Base-by-base conservation (phyloP, 2,797 vertebrate species). In the Scomberomorus guttatus region DNA sequence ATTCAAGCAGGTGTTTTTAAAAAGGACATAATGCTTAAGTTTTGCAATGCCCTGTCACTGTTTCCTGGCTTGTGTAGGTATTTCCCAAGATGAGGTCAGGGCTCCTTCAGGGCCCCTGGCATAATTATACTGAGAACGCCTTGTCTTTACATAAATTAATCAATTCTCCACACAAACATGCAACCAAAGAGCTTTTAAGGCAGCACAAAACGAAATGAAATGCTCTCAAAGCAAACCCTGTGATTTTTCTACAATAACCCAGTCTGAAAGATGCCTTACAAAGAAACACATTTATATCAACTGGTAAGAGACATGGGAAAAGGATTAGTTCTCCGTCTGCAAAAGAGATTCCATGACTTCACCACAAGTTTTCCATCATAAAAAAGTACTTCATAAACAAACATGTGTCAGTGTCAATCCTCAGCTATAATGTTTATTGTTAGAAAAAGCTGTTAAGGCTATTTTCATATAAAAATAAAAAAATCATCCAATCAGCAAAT, bases 71-170 rank as follows among this genome's bases (percentile, higher is more conserved):
- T 59, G 22, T 76, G 42, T 54, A 87, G 91, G 91, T 92, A 88
- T 93, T 94, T 93, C 93, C 94, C 91, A 87, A 83, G 81, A 87
- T 92, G 86, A 93, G 87, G 86, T 93, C 90, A 91, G 80, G 86
- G 85, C 81, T 91, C 88, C 84, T 87, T 65, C 48, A 67, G 79
- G 72, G 87, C 81, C 77, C 57, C 74, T 29, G 22, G 54, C 62
- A 66, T 87, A 87, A 91, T 87, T 85, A 84, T 77, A 84, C 66
- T 63, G 54, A 82, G 80, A 90, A 81, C 62, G 65, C 83, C 83
- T 81, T 12, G 59, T 72, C 79, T 84, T 86, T 58, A 72, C 75
- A 61, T 54, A 77, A 89, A 20, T 87, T 79, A 87, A 91, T 82
- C 87, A 63, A 4, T 72, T 78, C 74, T 66, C 63, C 27, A 62